Evolutionary conservation across 2,113 vertebrate species (phyloP).

Genomic region (Eurystomus gularis): DNA sequence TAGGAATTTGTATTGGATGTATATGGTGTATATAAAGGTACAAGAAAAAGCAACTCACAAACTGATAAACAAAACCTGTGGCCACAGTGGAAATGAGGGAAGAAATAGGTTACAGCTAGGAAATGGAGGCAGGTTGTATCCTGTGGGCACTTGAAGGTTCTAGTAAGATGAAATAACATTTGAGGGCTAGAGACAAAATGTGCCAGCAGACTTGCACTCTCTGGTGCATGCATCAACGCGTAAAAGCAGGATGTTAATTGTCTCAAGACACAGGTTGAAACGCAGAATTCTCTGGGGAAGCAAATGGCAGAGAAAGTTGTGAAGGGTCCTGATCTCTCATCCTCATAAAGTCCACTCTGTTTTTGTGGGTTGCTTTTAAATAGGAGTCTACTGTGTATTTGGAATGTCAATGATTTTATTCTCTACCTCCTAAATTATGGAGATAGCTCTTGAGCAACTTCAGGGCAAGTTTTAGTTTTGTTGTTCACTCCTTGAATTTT

Average conservation of each 20-base stretch:
- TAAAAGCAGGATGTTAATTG: background rate
- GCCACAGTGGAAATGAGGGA: background rate
- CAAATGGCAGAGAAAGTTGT: background rate
- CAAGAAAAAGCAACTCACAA: background rate
- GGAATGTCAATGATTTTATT: background rate
- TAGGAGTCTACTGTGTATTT: background rate
- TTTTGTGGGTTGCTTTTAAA: background rate
- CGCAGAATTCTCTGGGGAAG: background rate
- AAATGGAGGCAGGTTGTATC: background rate
- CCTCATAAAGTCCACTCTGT: background rate
- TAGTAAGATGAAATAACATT: background rate
- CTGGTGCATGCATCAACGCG: background rate
- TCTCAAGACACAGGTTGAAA: background rate
- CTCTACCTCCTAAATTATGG: background rate
- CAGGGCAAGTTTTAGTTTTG: background rate
- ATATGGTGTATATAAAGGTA: background rate
- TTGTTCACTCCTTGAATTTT: background rate
- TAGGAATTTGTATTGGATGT: background rate
- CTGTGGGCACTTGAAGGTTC: background rate
- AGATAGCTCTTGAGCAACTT: background rate
- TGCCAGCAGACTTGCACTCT: background rate
- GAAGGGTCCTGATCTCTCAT: background rate
- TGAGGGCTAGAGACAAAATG: background rate
- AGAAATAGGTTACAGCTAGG: background rate
- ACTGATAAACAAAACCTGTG: background rate